Percentiles rank a stretch among this genome's conserved stretches.
phyloP scores from a whole-genome alignment of 2,888 invertebrate species.

The Epirrita christyi region DNA sequence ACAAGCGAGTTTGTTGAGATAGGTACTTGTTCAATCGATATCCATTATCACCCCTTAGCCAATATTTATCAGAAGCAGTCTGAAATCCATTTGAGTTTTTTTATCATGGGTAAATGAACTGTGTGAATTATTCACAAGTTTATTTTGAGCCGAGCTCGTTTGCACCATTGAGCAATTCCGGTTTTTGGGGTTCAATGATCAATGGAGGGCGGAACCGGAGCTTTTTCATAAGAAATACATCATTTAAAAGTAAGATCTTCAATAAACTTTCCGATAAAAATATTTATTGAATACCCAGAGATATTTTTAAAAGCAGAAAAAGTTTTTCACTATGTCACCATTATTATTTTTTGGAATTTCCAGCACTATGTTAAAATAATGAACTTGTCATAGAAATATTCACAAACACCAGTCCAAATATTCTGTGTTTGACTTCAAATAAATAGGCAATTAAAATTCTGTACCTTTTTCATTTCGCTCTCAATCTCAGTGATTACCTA shows the following conservation, averaged over 20 bases:
- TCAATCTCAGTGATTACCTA: no score
- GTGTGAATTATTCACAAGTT: constrained; percentile 44
- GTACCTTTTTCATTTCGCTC: no score
- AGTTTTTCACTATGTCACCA: no score
- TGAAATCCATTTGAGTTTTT: neutral
- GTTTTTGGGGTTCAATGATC: constrained; percentile 32
- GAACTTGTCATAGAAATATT: no score
- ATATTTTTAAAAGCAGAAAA: neutral
- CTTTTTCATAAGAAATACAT: neutral
- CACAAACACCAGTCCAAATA: no score
- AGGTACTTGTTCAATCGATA: no score
- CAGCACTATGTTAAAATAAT: no score
- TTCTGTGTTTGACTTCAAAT: no score
- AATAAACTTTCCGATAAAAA: neutral
- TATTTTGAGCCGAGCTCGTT: constrained; percentile 41
- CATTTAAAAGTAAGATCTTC: neutral
- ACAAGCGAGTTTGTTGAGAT: no score
- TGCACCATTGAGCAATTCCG: constrained; percentile 43
- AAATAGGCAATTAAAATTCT: no score
- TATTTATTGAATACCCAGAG: neutral
- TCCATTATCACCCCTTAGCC: neutral
- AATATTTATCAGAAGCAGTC: neutral
- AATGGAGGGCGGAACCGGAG: constrained; percentile 22
- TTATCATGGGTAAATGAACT: constrained; percentile 33
- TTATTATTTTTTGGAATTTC: no score